These are phyloP conservation scores for Geococcyx californianus DNA, from an alignment of 2,113 vertebrate genomes.

Conservation along the genomic window DNA sequence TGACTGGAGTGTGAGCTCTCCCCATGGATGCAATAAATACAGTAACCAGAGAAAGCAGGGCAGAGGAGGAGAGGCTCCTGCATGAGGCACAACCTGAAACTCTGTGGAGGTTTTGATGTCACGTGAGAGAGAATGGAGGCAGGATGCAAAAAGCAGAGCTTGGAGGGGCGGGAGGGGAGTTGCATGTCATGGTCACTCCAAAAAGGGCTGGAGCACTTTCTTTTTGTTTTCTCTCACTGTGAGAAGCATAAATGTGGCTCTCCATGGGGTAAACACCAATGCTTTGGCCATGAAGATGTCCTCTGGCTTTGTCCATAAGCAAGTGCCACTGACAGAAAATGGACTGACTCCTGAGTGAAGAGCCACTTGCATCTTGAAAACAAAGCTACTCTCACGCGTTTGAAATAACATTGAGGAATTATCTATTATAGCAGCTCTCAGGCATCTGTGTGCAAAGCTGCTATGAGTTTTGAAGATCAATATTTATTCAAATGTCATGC, in stretches of 20 bases:
- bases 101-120: not conserved
- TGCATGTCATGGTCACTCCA: not conserved
- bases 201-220: not conserved
- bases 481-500: not conserved
- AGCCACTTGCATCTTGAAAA: not conserved
- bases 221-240: not conserved
- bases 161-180: not conserved
- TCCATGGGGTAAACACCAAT: not conserved
- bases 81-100: not conserved
- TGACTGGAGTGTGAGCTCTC: not conserved
- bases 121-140: not conserved
- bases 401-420: not conserved
- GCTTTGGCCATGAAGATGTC: rapidly evolving
- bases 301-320: not conserved
- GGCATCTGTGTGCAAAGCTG: not conserved
- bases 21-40: not conserved
- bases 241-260: not conserved
- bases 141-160: not conserved
- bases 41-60: rapidly evolving
- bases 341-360: not conserved
- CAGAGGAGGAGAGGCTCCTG: not conserved
- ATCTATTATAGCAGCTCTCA: not conserved
- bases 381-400: not conserved
- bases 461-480: not conserved
- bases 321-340: not conserved